Conservation (phyloP, 2,797 vertebrate species). For the Molossus alvarezi region DNA sequence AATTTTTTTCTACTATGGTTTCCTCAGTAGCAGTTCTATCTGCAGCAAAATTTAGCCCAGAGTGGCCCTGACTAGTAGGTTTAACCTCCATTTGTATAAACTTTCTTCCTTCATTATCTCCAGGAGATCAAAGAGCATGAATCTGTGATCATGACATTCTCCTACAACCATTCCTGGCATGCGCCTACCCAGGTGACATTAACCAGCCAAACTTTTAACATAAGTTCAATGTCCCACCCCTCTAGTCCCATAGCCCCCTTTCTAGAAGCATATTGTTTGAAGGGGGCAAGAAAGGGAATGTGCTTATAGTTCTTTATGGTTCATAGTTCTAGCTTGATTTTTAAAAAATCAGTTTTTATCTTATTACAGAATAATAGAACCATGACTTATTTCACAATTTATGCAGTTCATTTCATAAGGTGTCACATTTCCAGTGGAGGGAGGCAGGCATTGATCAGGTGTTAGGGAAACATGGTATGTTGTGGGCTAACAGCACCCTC, state of each 20-base stretch:
- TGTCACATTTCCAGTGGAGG: slow-evolving; percentile 36
- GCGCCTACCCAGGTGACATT: neutral
- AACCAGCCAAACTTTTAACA: neutral
- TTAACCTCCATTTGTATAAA: slow-evolving; percentile 59
- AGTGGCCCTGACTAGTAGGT: neutral
- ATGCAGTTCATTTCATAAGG: slow-evolving; percentile 69
- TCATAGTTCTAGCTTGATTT: slow-evolving; percentile 47
- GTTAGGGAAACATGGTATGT: neutral
- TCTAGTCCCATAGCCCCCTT: neutral
- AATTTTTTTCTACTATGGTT: slow-evolving; percentile 43
- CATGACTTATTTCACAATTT: slow-evolving; percentile 47
- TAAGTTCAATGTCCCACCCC: neutral
- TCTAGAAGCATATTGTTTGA: neutral
- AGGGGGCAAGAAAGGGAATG: neutral
- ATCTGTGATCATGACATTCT: slow-evolving; percentile 41
- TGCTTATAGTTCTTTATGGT: neutral
- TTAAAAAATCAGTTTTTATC: slow-evolving; percentile 46
- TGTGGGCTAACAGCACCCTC: neutral
- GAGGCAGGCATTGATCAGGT: neutral
- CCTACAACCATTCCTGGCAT: neutral
- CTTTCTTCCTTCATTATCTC: slow-evolving; percentile 39
- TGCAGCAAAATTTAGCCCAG: slow-evolving; percentile 48
- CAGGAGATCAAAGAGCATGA: slow-evolving; percentile 60
- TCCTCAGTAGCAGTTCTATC: slow-evolving; percentile 56
- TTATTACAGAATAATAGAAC: slow-evolving; percentile 55